phyloP scores from a whole-genome alignment of 1,140 invertebrate species.

The Euschistus heros region DNA sequence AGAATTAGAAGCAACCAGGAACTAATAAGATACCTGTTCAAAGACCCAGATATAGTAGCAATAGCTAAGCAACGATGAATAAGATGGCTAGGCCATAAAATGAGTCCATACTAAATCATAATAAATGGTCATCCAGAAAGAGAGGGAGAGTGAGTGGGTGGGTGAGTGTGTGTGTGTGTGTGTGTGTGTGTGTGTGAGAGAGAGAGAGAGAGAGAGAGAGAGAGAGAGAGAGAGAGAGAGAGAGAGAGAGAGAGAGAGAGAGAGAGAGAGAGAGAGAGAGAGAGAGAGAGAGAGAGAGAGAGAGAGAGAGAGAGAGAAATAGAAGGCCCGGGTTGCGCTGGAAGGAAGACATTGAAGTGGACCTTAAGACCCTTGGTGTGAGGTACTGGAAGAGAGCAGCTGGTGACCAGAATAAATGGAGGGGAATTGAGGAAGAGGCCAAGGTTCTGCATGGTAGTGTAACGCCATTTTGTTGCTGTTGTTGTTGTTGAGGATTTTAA shows the following conservation, averaged over 20 bases:
- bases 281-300: constrained; percentile 12
- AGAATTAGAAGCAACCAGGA: too few relatives aligned
- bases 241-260: constrained; percentile 11
- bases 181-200: constrained; percentile 4
- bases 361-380: too few relatives aligned
- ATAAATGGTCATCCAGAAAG: background rate
- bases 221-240: constrained; percentile 16
- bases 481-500: too few relatives aligned
- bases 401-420: constrained; percentile 2
- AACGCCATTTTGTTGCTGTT: too few relatives aligned
- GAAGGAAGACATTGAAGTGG: too few relatives aligned
- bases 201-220: constrained; percentile 17
- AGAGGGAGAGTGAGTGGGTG: constrained; percentile 13
- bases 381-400: constrained; percentile 8
- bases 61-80: too few relatives aligned
- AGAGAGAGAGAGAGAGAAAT: background rate
- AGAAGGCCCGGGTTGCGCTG: too few relatives aligned
- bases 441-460: too few relatives aligned
- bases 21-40: too few relatives aligned
- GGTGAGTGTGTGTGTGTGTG: constrained; percentile 6
- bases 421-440: constrained; percentile 7
- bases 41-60: too few relatives aligned
- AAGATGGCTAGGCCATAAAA: too few relatives aligned
- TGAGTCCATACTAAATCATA: too few relatives aligned
- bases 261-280: background rate